A percentile compares a stretch with the other conserved stretches of the same genome.
These are phyloP conservation scores for Synergus gifuensis DNA, from an alignment of 2,888 invertebrate genomes.

Conservation along the genomic window DNA sequence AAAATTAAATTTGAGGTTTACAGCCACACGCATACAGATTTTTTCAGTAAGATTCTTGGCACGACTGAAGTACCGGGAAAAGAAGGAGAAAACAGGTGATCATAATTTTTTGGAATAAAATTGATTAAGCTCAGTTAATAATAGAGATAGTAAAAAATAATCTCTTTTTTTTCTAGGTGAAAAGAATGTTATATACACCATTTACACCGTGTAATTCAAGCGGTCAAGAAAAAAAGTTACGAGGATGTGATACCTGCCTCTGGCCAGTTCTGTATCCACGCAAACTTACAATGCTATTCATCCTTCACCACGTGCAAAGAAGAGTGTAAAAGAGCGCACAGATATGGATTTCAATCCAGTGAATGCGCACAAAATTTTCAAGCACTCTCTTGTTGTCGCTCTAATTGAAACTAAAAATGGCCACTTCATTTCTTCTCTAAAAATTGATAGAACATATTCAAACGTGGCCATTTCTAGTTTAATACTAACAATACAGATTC, in stretches of 20 bases:
- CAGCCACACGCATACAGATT: background rate
- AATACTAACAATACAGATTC: background rate
- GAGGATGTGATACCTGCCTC: constrained; percentile 76
- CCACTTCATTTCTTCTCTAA: background rate
- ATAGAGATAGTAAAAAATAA: background rate
- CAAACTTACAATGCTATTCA: constrained; percentile 71
- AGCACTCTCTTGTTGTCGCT: constrained; percentile 11
- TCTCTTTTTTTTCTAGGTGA: background rate
- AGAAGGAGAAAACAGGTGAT: background rate
- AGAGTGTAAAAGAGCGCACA: constrained; percentile 45
- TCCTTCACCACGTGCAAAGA: constrained; percentile 69
- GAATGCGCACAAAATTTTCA: background rate
- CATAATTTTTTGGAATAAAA: background rate
- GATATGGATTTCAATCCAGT: constrained; percentile 3
- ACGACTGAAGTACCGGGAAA: background rate
- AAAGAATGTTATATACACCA: constrained; percentile 18
- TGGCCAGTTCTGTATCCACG: constrained; percentile 77
- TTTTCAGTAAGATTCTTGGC: background rate
- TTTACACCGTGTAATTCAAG: constrained; percentile 3
- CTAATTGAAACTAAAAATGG: constrained; percentile 11
- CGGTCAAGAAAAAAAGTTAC: constrained; percentile 41
- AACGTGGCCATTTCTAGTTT: background rate
- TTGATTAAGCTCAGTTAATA: background rate
- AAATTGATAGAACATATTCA: background rate
- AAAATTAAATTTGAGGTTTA: background rate